Base-by-base conservation (phyloP, 2,797 vertebrate species). In the Sebastolobus altivelis region DNA sequence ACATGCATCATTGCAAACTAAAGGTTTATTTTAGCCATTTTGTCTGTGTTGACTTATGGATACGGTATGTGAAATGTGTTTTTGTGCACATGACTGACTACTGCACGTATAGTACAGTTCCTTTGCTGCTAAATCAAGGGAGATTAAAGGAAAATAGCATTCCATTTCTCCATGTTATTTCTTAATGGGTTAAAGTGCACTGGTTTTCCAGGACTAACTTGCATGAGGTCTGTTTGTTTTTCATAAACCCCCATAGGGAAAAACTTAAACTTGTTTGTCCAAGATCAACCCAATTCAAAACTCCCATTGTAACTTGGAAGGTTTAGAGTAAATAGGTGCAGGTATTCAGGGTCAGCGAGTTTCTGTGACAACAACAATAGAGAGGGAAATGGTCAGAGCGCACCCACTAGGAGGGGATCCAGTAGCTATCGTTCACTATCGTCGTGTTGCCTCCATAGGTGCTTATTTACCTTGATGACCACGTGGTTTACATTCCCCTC, bases 401-500 rank as follows among this genome's bases (percentile, higher is more conserved):
- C 65, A 63, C 31, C 73, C 61, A 46, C 18, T 1, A 52, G 38
- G 43, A 12, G 27, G 22, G 43, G 20, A 38, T 14, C 38, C 18
- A 9, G 27, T 12, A 4, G 55, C 22, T 80, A 58, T 49, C 25
- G 69, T 35, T 59, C 46, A 70, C 12, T 70, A 38, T 71, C 72
- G 68, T 65, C 20, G 37, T 60, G 14, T 12, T 72, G 16, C 35
- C 20, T 56, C 63, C 68, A 60, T 27, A 33, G 25, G 18, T 73
- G 46, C 61, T 71, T 0, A 54, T 68, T 65, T 55, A 37, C 75
- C 84, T 40, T 13, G 20, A 35, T 55, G 35, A 63, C 40, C 73
- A 10, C 40, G 1, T 62, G 3, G 13, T 70, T 77, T 13, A 60
- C 73, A 84, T 84, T 75, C 40, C 8, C 80, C 27, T 33, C 4